Evolutionary conservation across 2,888 invertebrate species (phyloP), one percentile per base, ranked within the genome.

Genomic region (Orchesella flavescens): DNA sequence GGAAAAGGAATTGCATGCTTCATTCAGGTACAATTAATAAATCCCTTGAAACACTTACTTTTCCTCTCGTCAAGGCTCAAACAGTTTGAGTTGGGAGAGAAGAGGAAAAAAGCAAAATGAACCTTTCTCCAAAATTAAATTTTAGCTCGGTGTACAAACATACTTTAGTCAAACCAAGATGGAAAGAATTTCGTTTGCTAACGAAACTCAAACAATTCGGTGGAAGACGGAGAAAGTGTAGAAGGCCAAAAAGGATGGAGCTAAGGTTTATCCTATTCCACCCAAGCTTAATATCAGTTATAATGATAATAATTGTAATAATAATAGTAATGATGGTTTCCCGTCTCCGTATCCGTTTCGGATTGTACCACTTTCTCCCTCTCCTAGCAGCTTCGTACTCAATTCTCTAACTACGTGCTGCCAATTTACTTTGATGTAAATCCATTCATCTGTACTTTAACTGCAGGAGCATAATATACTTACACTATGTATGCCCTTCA

Each of bases 21-120:
- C 59, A 65, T 80, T 68, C 73, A 80, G 73, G 24, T 65, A 59
- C 73, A 73, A 80, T 80, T 80, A 80, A 73, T 80, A 73, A 80
- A 80, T 80, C 73, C 73, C 65, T 17, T 21, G 80, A 74, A 80
- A 65, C 80, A 24, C 24, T 43, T 44, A 9, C 57, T n/a, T 57
- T 55, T 53, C 15, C 19, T 71, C 46, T 66, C 61, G 53, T 71
- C 69, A 49, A 55, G 43, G 53, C 21, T 19, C 53, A 49, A 69
- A 61, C 17, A 34, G 1, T 13, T 59, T n/a, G 23, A 43, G 57
- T 34, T 5, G 7, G 19, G 23, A 66, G 49, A 15, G 12, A 24
- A 21, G 65, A 12, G 15, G 21, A 63, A 49, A 66, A 21, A 72
- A 63, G 17, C 61, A 74, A 68, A 55, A 43, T 59, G 68, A 44